A percentile compares a stretch with the other conserved stretches of the same genome.
Evolutionary conservation across 2,797 vertebrate species (phyloP).

Genomic region (Acestrorhynchus altus): DNA sequence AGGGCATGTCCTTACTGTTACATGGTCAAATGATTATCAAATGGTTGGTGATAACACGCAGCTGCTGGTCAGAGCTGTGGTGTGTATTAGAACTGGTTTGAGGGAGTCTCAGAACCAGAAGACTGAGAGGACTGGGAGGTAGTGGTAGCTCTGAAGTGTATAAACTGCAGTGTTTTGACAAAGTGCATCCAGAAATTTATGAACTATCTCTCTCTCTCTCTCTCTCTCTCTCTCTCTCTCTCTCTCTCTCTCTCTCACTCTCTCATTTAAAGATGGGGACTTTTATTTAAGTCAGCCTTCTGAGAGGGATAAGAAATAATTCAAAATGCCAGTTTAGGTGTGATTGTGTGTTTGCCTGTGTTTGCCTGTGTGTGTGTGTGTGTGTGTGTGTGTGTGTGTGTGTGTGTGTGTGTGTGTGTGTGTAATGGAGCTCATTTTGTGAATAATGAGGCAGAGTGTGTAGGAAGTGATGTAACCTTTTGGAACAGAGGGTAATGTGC

Average conservation of each 20-base stretch:
- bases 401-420: slow-evolving; percentile 31
- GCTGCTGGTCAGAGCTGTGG: too few relatives aligned
- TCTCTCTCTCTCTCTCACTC: background rate
- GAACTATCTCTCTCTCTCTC: background rate
- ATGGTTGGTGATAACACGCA: too few relatives aligned
- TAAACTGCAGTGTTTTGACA: too few relatives aligned
- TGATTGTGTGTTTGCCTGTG: slow-evolving; percentile 61
- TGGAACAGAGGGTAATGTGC: slow-evolving; percentile 42
- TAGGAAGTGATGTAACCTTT: slow-evolving; percentile 62
- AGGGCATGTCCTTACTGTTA: too few relatives aligned
- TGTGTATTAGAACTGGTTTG: too few relatives aligned
- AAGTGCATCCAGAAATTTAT: too few relatives aligned
- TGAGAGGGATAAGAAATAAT: background rate
- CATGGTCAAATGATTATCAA: too few relatives aligned
- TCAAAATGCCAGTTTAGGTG: slow-evolving; percentile 63
- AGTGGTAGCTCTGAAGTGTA: too few relatives aligned
- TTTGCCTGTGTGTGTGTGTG: background rate
- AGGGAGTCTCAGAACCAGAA: too few relatives aligned
- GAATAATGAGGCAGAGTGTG: slow-evolving; percentile 69
- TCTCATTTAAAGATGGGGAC: background rate
- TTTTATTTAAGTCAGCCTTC: background rate
- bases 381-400: slow-evolving; percentile 70
- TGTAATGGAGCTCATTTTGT: slow-evolving; percentile 68
- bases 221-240: background rate
- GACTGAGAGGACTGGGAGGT: too few relatives aligned